Evolutionary conservation across 2,888 invertebrate species (phyloP).

Genomic region (Agriopis aurantiaria): DNA sequence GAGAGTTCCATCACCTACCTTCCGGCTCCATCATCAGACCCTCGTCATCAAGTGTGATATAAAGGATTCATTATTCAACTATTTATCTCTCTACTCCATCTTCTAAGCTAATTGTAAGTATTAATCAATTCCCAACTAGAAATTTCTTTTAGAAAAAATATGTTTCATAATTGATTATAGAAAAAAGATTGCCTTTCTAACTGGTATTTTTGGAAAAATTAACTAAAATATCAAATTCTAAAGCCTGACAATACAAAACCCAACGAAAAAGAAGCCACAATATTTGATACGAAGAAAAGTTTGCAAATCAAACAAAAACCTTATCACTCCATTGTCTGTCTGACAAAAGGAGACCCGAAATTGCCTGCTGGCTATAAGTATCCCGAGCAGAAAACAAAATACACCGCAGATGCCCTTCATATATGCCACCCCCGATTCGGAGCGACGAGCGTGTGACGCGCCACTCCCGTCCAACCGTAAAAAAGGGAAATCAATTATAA

Average conservation of each 20-base stretch:
- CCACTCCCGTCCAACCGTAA: constrained; percentile 76
- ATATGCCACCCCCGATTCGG: constrained; percentile 60
- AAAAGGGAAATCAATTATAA: constrained; percentile 84
- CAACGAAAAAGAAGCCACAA: constrained; percentile 3
- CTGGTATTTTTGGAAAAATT: background rate
- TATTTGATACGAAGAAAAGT: constrained; percentile 32
- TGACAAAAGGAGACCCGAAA: constrained; percentile 41
- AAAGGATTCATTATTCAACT: too few species aligned
- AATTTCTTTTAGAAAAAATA: background rate
- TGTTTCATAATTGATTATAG: too few species aligned
- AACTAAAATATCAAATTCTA: constrained; percentile 10
- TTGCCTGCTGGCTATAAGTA: constrained; percentile 44
- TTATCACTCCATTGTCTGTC: constrained; percentile 45
- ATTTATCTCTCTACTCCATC: too few species aligned
- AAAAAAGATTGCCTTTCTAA: background rate
- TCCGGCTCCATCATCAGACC: too few species aligned
- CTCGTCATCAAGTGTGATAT: too few species aligned
- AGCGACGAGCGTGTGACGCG: constrained; percentile 66
- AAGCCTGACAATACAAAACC: background rate
- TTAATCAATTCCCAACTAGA: too few species aligned
- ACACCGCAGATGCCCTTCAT: constrained; percentile 54
- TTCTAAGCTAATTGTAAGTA: too few species aligned
- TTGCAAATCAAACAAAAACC: constrained; percentile 39
- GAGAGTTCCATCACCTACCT: too few species aligned
- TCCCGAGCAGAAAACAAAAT: constrained; percentile 45